Percentiles rank a stretch among this genome's conserved stretches.
These are phyloP conservation scores for Todiramphus chloris DNA, from an alignment of 2,113 vertebrate genomes.

Conservation along the genomic window DNA sequence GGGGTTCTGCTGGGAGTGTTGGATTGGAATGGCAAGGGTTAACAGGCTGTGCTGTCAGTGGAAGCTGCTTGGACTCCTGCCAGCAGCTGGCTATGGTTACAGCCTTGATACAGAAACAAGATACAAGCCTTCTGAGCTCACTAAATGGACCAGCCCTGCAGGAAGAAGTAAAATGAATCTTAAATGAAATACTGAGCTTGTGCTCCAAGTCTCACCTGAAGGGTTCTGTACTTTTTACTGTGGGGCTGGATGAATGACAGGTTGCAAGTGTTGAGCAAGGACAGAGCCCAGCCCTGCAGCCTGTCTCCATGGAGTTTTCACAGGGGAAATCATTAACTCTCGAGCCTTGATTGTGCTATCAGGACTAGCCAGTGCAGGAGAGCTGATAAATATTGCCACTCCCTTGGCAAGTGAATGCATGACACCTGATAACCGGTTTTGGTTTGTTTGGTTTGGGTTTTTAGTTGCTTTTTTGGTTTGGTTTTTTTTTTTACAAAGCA, in stretches of 20 bases:
- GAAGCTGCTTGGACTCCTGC: neutral
- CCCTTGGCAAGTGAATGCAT: constrained; percentile 9
- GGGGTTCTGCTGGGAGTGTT: neutral
- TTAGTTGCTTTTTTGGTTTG: too few relatives aligned
- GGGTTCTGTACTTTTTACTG: neutral
- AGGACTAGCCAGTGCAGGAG: neutral
- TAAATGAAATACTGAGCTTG: neutral
- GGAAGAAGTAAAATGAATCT: neutral
- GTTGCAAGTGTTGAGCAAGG: neutral
- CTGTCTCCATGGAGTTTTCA: constrained; percentile 26
- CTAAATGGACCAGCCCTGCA: neutral
- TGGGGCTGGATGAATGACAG: neutral
- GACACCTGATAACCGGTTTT: neutral
- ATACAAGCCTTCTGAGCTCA: neutral
- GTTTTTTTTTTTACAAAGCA: neutral
- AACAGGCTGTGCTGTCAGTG: neutral
- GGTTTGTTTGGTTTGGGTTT: too few relatives aligned
- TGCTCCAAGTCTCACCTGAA: neutral
- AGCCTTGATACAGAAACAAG: neutral
- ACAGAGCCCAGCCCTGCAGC: constrained; percentile 47
- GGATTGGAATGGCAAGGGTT: neutral
- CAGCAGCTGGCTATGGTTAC: neutral
- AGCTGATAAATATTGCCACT: neutral
- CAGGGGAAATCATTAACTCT: constrained; percentile 52
- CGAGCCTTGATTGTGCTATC: neutral